Evolutionary conservation across 2,797 vertebrate species (phyloP).

Genomic region (Sylvilagus floridanus): DNA sequence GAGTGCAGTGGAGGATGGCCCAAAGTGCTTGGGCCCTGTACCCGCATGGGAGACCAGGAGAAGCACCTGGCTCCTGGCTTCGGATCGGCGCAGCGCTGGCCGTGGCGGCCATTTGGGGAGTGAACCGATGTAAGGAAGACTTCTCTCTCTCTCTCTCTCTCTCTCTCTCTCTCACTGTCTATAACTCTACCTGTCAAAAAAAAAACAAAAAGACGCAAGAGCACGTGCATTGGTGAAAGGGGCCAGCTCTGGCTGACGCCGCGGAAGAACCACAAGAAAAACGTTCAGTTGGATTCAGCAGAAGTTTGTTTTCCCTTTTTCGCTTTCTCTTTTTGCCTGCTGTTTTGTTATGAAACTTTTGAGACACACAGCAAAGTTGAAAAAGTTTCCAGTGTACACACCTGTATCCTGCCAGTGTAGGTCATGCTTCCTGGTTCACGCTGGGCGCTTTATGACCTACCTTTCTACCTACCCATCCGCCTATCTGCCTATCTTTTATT

Average conservation of each 20-base stretch:
- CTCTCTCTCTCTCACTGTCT: too few relatives aligned
- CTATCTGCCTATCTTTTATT: background rate
- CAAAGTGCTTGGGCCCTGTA: too few relatives aligned
- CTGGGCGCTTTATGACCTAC: background rate
- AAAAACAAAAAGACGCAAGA: background rate
- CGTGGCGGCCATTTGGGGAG: too few relatives aligned
- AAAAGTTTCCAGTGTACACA: background rate
- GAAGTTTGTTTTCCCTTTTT: background rate
- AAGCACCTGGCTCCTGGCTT: too few relatives aligned
- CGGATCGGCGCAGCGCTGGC: too few relatives aligned
- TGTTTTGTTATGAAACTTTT: background rate
- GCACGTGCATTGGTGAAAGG: background rate
- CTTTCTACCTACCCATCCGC: background rate
- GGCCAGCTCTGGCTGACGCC: background rate
- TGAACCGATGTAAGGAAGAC: too few relatives aligned
- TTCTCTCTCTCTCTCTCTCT: too few relatives aligned
- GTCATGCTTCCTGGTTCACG: background rate
- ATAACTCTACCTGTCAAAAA: too few relatives aligned
- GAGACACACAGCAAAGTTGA: background rate
- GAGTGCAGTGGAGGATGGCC: too few relatives aligned
- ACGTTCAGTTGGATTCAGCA: background rate
- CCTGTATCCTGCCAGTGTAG: background rate
- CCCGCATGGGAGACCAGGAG: too few relatives aligned
- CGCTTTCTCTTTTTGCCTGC: background rate
- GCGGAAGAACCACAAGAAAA: background rate